Evolutionary conservation across 2,888 invertebrate genomes (phyloP), one percentile per base, ranked within the genome.

Genomic region (Nowickia ferox): DNA sequence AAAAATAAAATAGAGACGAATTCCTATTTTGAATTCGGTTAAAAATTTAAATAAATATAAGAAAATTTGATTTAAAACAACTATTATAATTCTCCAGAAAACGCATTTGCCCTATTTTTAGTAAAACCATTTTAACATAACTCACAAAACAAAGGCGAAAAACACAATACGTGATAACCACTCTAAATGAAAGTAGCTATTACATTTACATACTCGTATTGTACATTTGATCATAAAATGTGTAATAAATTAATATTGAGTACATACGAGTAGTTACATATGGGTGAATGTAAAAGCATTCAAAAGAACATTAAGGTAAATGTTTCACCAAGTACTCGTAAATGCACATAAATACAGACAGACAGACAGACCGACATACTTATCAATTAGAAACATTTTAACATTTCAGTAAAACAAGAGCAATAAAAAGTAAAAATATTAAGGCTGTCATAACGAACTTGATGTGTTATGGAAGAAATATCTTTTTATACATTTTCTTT

Each of bases 381-480:
- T 71, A 76, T 65, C 84, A 84, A 80, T 80, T 84, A 80, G 61
- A 63, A 72, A 17, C 76, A 61, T 84, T 80, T 76, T 61, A 46
- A 72, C 46, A 71, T 72, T 77, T 80, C 61, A 66, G 61, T 72
- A 68, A 80, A 84, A 77, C 22, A 48, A 61, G 40, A 77, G 42
- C 72, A 72, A 71, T 72, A 80, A 84, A 76, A 80, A 66, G 61
- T 66, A 74, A 74, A 72, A 68, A 51, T 72, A 61, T 57, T 59
- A 51, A 72, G 57, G 11, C 68, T 76, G 61, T 72, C 72, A 81
- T 84, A 68, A 71, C 57, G 57, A 59, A 76, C 40, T 71, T 65
- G 65, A 80, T 44, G 48, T 63, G 69, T 40, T 22, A 59, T 69
- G 61, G 57, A 30, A 30, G 30, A 51, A 77, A 72, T 83, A 59